Base-by-base conservation (phyloP, 2,113 vertebrate species). In the Tapirus terrestris region DNA sequence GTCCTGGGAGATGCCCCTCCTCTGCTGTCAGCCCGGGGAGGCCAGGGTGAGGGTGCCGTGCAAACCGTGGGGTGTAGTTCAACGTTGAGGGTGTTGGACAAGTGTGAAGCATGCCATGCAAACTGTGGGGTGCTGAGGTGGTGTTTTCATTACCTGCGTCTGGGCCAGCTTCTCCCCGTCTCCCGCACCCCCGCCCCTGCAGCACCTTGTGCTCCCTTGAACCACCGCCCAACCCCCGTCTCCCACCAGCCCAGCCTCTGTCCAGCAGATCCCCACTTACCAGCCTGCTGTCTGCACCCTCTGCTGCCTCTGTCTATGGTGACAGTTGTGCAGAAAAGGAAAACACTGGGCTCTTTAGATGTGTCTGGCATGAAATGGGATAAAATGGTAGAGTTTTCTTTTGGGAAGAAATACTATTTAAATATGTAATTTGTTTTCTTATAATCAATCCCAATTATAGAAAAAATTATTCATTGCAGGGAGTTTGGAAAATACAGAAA, bases 371-470 rank as follows among this genome's bases (percentile, higher is more conserved):
- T 31, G 33, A 67, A 48, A 67, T 6, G 43, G 53, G 33, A 56
- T 45, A n/a, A 89, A 45, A 82, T 3, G 43, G 21, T 23, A 56
- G 14, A 1, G 2, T 81, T 89, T 93, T 83, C 60, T 81, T 73
- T 63, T 63, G 75, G 68, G 81, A 80, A 68, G 63, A 70, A 72
- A 67, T 53, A 25, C 25, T 51, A 36, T 36, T 63, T 72, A 86
- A 82, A 53, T 92, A 86, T 65, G 61, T 76, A 56, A 29, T 58
- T 43, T 48, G 33, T 83, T 70, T 93, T 63, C 63, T 45, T 72
- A 45, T 4, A 63, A 45, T 67, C 29, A 29, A 1, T 56, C 83
- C n/a, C 23, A 31, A 0, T n/a, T 25, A 51, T 93, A 51, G 61
- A 80, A 90, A 39, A 13, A 58, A 61, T 23, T 53, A 51, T 63